Percentiles rank a stretch among this genome's conserved stretches.
Conservation (phyloP, 1,140 invertebrate genomes). For the Patella vulgata region DNA sequence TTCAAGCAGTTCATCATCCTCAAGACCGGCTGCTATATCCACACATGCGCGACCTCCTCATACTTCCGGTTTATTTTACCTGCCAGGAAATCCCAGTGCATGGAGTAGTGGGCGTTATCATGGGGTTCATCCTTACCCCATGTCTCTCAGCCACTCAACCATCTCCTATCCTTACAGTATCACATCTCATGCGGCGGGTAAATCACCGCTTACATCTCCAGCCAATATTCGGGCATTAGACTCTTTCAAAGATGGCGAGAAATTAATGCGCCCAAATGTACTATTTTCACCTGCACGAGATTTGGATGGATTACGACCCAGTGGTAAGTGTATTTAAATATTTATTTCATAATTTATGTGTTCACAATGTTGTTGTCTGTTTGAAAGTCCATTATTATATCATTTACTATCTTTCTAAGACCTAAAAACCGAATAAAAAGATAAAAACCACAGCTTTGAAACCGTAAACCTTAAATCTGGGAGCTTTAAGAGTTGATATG, state of each 20-base stretch:
- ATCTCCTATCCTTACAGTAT: constrained; percentile 52
- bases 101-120: constrained; percentile 33
- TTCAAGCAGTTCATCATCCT: constrained; percentile 14
- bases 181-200: constrained; percentile 38
- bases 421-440: too few species aligned
- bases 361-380: too few species aligned
- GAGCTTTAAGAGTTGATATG: too few species aligned
- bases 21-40: constrained; percentile 15
- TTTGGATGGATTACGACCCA: constrained; percentile 34
- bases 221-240: constrained; percentile 21
- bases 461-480: too few species aligned
- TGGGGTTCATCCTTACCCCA: constrained; percentile 33
- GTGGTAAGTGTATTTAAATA: constrained; percentile 17
- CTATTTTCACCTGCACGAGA: constrained; percentile 42
- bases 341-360: too few species aligned
- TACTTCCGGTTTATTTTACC: constrained; percentile 35
- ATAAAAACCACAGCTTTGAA: too few species aligned
- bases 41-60: constrained; percentile 17
- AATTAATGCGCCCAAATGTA: constrained; percentile 10
- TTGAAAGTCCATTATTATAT: too few species aligned
- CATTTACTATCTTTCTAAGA: too few species aligned
- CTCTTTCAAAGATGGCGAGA: constrained; percentile 15
- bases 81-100: constrained; percentile 24
- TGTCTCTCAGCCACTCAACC: constrained; percentile 48
- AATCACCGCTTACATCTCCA: constrained; percentile 21